Evolutionary conservation across 2,113 vertebrate species (phyloP).

Genomic region (Rhinogobius similis): DNA sequence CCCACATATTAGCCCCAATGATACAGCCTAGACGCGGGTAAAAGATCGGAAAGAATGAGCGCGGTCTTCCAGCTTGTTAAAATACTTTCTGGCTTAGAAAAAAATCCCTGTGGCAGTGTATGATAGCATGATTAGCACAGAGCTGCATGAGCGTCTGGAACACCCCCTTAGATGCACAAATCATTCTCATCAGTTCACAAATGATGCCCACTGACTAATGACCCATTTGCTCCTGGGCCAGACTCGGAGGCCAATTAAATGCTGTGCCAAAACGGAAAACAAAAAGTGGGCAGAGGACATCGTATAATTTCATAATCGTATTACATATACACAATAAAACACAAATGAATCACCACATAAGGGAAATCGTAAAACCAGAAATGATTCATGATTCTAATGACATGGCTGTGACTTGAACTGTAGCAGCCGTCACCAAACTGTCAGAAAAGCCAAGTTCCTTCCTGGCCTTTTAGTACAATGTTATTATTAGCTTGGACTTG

Average conservation of each 20-base stretch:
- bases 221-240: conserved; percentile 1
- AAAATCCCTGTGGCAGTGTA: conserved; percentile 37
- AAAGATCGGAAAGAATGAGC: conserved; percentile 58
- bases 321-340: conserved; percentile 13
- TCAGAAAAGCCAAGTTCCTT: conserved; percentile 58
- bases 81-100: conserved; percentile 47
- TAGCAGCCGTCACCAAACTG: conserved; percentile 31
- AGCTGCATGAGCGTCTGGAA: conserved; percentile 51
- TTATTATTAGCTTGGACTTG: conserved; percentile 58
- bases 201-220: conserved; percentile 32
- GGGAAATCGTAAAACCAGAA: neutral
- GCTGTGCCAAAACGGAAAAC: conserved; percentile 11
- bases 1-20: conserved; percentile 29
- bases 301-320: conserved; percentile 12
- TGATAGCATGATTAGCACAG: conserved; percentile 55
- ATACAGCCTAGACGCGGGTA: conserved; percentile 37
- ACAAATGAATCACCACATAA: conserved; percentile 18
- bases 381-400: conserved; percentile 34
- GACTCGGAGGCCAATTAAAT: conserved; percentile 20
- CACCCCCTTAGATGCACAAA: conserved; percentile 12
- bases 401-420: conserved; percentile 38
- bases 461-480: conserved; percentile 26
- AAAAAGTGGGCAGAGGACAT: conserved; percentile 1
- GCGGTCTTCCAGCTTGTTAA: conserved; percentile 59
- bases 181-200: conserved; percentile 18